A percentile compares a stretch with the other conserved stretches of the same genome.
Evolutionary conservation across 1,140 invertebrate species (phyloP).

Genomic region (Onthophagus taurus): DNA sequence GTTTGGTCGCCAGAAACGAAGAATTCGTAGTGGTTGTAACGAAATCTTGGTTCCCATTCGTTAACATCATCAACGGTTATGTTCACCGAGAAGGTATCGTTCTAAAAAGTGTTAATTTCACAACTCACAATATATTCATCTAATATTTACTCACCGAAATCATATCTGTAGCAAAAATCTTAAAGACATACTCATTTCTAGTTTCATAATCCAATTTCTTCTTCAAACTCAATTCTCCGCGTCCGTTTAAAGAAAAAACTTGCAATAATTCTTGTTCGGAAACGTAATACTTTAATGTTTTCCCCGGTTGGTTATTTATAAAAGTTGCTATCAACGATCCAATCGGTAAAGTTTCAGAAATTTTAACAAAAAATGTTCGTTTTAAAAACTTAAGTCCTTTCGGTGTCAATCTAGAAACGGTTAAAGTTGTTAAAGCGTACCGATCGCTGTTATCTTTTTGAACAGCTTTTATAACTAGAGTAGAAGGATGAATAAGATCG

Average conservation of each 20-base stretch:
- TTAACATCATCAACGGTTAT: slow-evolving; percentile 80
- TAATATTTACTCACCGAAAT: slow-evolving; percentile 54
- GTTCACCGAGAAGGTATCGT: slow-evolving; percentile 61
- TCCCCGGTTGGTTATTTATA: slow-evolving; percentile 49
- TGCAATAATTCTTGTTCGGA: slow-evolving; percentile 55
- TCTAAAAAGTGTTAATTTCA: slow-evolving; percentile 44
- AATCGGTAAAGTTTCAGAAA: slow-evolving; percentile 65
- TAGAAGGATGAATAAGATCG: slow-evolving; percentile 55
- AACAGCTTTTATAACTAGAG: slow-evolving; percentile 58
- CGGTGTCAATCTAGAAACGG: slow-evolving; percentile 43
- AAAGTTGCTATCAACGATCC: slow-evolving; percentile 58
- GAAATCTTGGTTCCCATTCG: slow-evolving; percentile 86
- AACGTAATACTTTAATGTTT: slow-evolving; percentile 52
- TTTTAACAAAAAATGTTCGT: slow-evolving; percentile 57
- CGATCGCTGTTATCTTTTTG: slow-evolving; percentile 82
- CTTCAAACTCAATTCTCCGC: slow-evolving; percentile 70
- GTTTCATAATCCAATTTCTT: slow-evolving; percentile 74
- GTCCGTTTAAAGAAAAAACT: slow-evolving; percentile 61
- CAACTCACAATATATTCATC: no score
- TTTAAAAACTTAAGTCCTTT: slow-evolving; percentile 53
- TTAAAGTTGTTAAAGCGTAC: slow-evolving; percentile 73
- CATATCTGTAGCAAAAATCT: slow-evolving; percentile 78
- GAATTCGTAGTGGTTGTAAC: slow-evolving; percentile 80
- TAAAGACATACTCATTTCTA: slow-evolving; percentile 59
- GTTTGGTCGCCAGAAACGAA: slow-evolving; percentile 46